A percentile compares a stretch with the other conserved stretches of the same genome.
Evolutionary conservation across 2,888 invertebrate species (phyloP).

Genomic region (Cheilosia urbana): DNA sequence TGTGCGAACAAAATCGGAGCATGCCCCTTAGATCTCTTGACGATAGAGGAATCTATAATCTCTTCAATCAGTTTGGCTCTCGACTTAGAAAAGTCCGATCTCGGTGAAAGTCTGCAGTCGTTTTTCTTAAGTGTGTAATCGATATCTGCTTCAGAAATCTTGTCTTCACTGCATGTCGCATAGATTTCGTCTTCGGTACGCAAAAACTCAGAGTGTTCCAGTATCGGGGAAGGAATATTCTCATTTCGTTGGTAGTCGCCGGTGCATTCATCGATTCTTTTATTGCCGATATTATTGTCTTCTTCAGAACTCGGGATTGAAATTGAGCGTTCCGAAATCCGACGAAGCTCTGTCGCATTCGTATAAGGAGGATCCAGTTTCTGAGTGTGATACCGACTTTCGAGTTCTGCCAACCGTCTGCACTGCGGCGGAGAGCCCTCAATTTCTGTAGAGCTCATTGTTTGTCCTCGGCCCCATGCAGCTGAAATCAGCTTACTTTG

Average conservation of each 20-base stretch:
- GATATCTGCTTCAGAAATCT: conserved; percentile 86
- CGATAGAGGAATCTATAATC: conserved; percentile 87
- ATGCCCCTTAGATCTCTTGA: conserved; percentile 88
- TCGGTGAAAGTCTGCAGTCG: conserved; percentile 75
- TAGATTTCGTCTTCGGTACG: conserved; percentile 86
- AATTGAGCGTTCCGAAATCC: conserved; percentile 90
- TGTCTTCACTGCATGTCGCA: conserved; percentile 82
- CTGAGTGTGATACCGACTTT: conserved; percentile 88
- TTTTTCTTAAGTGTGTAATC: conserved; percentile 84
- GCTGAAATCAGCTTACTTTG: conserved; percentile 89
- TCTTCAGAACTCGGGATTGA: conserved; percentile 91
- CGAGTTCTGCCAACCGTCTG: conserved; percentile 87
- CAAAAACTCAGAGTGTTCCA: conserved; percentile 86
- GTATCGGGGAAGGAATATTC: conserved; percentile 87
- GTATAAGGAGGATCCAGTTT: conserved; percentile 87
- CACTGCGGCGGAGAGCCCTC: conserved; percentile 91
- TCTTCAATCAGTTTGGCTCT: conserved; percentile 88
- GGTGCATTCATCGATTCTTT: conserved; percentile 85
- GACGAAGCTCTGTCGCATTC: conserved; percentile 87
- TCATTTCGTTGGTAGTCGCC: conserved; percentile 87
- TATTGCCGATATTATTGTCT: conserved; percentile 87
- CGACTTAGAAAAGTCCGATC: conserved; percentile 78
- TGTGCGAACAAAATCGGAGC: conserved; percentile 92
- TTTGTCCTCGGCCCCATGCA: conserved; percentile 88
- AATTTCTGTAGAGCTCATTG: conserved; percentile 91